phyloP scores from a whole-genome alignment of 2,888 invertebrate genomes.

The Sarcophaga variegata region DNA sequence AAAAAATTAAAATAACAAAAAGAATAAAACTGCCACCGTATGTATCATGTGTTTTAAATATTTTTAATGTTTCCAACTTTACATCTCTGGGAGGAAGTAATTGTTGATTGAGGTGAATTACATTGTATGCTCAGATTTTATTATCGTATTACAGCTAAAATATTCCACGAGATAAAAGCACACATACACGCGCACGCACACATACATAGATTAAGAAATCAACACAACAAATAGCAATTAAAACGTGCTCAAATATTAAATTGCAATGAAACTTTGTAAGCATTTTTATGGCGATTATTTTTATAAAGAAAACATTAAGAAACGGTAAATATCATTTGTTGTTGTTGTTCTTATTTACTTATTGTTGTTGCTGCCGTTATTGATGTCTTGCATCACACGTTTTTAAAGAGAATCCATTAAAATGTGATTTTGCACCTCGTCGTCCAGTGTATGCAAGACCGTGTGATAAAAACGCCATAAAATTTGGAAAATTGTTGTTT shows the following conservation, averaged over 20 bases:
- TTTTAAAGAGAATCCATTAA: not conserved
- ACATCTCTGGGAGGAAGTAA: no score
- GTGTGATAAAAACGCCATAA: not conserved
- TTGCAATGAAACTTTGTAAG: conserved; percentile 59
- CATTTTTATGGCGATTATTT: conserved; percentile 30
- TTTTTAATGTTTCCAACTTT: no score
- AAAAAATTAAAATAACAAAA: no score
- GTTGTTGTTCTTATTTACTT: conserved; percentile 15
- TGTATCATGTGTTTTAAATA: no score
- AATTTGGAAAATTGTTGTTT: not conserved
- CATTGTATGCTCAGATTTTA: not conserved
- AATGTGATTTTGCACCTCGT: not conserved
- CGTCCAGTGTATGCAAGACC: not conserved
- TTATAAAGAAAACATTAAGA: conserved; percentile 1
- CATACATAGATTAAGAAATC: conserved; percentile 42
- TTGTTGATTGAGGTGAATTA: not conserved
- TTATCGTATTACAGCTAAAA: not conserved
- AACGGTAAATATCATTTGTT: conserved; percentile 4
- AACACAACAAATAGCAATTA: conserved; percentile 21
- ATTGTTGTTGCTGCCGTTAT: not conserved
- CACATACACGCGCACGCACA: not conserved
- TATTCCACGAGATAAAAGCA: conserved; percentile 37
- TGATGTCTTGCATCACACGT: conserved; percentile 7
- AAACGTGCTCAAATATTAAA: conserved; percentile 59
- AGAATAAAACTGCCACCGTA: no score